Evolutionary conservation across 2,888 invertebrate species (phyloP).

Genomic region (Endomychus coccineus): DNA sequence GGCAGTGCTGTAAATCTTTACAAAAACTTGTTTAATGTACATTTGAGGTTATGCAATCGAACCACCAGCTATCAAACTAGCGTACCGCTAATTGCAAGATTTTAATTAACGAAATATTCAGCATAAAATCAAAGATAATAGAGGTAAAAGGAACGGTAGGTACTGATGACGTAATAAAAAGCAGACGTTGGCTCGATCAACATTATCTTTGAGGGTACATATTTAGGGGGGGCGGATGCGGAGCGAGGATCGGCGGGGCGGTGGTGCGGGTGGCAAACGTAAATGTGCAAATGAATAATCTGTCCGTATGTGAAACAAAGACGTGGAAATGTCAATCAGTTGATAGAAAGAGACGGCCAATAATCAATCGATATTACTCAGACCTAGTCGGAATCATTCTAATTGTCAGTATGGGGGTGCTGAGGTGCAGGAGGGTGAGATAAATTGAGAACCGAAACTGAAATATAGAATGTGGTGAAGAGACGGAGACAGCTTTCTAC

Average conservation of each 20-base stretch:
- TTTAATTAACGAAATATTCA: too few species aligned
- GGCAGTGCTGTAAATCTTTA: too few species aligned
- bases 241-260: too few species aligned
- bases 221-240: constrained; percentile 5
- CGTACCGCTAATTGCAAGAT: too few species aligned
- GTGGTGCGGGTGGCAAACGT: too few species aligned
- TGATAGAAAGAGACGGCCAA: constrained; percentile 29
- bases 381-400: constrained; percentile 43
- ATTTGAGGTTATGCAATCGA: too few species aligned
- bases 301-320: constrained; percentile 34
- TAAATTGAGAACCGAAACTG: constrained; percentile 13
- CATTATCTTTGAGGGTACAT: constrained; percentile 13
- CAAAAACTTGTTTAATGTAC: too few species aligned
- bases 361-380: constrained; percentile 44
- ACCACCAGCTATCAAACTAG: too few species aligned
- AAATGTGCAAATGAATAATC: constrained; percentile 36
- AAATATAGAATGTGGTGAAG: constrained; percentile 14
- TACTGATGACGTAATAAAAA: constrained; percentile 12
- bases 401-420: constrained; percentile 35
- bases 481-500: constrained; percentile 12
- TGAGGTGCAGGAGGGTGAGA: constrained; percentile 20
- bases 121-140: too few species aligned
- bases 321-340: constrained; percentile 36
- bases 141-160: too few species aligned
- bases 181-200: constrained; percentile 4